These are phyloP conservation scores for Perca fluviatilis DNA, from an alignment of 2,113 vertebrate species.

Conservation along the genomic window DNA sequence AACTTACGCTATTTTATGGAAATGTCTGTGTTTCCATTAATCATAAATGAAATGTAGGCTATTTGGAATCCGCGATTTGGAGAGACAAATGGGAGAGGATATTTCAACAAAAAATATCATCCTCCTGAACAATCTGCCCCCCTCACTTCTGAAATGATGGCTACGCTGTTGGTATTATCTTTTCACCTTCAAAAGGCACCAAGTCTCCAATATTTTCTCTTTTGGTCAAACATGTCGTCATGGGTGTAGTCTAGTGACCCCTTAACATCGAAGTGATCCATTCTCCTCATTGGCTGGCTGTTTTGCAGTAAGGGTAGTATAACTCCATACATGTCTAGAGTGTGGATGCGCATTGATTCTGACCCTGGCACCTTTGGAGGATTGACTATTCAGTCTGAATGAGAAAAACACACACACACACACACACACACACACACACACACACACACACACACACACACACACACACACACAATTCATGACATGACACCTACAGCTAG, in stretches of 20 bases:
- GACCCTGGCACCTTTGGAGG: not conserved
- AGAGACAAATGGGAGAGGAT: too few species aligned
- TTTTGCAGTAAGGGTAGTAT: not conserved
- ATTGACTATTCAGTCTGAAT: not conserved
- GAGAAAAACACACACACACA: not conserved
- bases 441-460: too few species aligned
- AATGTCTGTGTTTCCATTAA: too few species aligned
- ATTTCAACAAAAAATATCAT: too few species aligned
- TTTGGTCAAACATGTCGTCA: not conserved
- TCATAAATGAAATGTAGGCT: too few species aligned
- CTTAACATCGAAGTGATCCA: constrained; percentile 14
- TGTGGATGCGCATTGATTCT: not conserved
- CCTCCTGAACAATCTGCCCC: too few species aligned
- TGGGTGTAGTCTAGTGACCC: constrained; percentile 53
- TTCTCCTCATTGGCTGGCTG: constrained; percentile 37
- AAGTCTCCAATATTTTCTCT: not conserved
- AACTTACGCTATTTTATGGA: too few species aligned
- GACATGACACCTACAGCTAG: constrained; percentile 9
- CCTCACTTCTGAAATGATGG: too few species aligned
- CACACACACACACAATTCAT: not conserved
- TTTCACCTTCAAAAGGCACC: not conserved
- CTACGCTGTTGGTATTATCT: too few species aligned
- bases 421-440: too few species aligned
- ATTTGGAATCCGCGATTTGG: too few species aligned
- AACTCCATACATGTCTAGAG: not conserved